Conservation (phyloP, 2,797 vertebrate genomes). For the Sebastes steindachneri region DNA sequence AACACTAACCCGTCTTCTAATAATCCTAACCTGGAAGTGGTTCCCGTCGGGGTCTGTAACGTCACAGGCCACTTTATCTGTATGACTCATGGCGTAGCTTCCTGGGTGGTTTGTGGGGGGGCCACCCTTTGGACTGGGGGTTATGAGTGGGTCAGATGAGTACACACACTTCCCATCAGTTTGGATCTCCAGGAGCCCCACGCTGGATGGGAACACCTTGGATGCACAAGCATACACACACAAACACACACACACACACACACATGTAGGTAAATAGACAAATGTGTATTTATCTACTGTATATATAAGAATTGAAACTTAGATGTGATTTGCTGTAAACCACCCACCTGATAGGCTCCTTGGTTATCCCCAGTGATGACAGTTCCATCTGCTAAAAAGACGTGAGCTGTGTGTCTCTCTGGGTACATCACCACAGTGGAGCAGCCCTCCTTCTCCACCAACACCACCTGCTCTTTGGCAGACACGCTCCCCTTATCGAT, state of each 20-base stretch:
- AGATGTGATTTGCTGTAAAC: background rate
- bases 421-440: constrained; percentile 87
- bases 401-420: constrained; percentile 78
- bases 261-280: background rate
- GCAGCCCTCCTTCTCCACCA: constrained; percentile 88
- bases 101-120: constrained; percentile 66
- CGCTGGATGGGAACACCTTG: constrained; percentile 85
- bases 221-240: background rate
- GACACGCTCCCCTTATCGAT: background rate
- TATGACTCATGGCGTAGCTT: constrained; percentile 89
- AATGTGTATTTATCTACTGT: background rate
- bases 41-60: constrained; percentile 87
- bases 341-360: constrained; percentile 88
- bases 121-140: constrained; percentile 11
- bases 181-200: constrained; percentile 85
- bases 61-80: constrained; percentile 82
- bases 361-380: constrained; percentile 84
- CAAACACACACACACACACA: background rate
- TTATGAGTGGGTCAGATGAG: constrained; percentile 52
- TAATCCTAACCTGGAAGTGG: constrained; percentile 86
- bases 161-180: constrained; percentile 86
- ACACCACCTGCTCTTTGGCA: constrained; percentile 78
- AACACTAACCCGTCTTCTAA: background rate
- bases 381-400: constrained; percentile 89
- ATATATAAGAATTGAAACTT: background rate